Percentiles rank a stretch among this genome's conserved stretches.
phyloP scores from a whole-genome alignment of 1,140 invertebrate genomes.

The Homarus americanus region DNA sequence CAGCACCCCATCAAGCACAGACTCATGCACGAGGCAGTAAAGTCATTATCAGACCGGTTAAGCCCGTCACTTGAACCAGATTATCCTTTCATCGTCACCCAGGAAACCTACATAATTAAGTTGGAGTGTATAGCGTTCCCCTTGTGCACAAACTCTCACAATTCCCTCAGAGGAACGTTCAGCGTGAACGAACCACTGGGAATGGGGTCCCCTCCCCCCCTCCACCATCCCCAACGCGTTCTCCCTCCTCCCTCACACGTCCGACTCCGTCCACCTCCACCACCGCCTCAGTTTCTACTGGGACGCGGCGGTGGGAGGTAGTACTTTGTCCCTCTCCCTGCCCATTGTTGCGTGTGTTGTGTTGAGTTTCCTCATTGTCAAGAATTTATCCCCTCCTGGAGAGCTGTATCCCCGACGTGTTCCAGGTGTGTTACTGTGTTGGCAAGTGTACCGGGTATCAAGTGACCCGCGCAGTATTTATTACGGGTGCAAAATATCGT shows the following conservation, averaged over 20 bases:
- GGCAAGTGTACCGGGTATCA: too few species aligned
- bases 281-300: neutral
- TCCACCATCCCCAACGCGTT: neutral
- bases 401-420: neutral
- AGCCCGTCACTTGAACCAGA: too few species aligned
- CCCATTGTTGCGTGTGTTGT: neutral
- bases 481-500: neutral
- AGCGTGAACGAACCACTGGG: neutral
- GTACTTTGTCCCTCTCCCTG: neutral
- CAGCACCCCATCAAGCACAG: too few species aligned
- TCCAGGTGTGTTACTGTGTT: neutral
- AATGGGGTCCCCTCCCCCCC: too few species aligned
- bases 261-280: neutral
- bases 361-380: neutral
- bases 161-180: neutral
- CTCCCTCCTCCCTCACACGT: neutral
- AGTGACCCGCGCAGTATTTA: neutral
- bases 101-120: neutral
- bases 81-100: neutral
- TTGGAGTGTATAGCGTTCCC: neutral
- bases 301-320: neutral
- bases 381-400: neutral
- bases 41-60: too few species aligned
- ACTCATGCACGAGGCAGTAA: neutral
- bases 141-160: neutral